Base-by-base conservation (phyloP, 2,113 vertebrate species). In the Dermatemys mawii region DNA sequence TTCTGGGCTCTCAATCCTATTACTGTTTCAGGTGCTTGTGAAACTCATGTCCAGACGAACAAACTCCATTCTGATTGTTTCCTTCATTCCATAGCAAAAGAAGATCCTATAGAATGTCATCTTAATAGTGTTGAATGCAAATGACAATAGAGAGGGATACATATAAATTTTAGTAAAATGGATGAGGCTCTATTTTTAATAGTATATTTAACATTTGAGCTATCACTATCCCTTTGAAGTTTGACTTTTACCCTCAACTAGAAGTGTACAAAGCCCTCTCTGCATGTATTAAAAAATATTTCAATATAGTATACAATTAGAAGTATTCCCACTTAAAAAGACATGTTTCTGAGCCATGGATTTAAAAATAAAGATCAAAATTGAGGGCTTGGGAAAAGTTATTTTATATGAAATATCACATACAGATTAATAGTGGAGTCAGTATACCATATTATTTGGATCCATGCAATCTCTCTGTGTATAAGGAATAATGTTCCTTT, bases 381-480 rank as follows among this genome's bases (percentile, higher is more conserved):
- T 17, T 5, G 81, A 90, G 95, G 82, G 84, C 93, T 93, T 16
- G 57, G 29, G 94, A 94, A 96, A 97, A 96, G 94, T 96, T 94
- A 96, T 92, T 96, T 97, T 97, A 96, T 96, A 95, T 97, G 91
- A 78, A 94, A 92, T 9, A 97, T 97, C 97, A 97, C 96, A 96
- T 97, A 96, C 91, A 97, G 94, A 95, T 96, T 95, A 97, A 92
- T 94, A 93, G 90, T 96, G 87, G 90, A 96, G 93, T 96, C 93
- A 96, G 94, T 83, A 50, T 2, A 92, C 91, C 94, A 94, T 76
- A 10, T 90, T 27, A 90, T 83, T 82, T 89, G 87, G 86, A 95
- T 78, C 89, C 95, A 94, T 70, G 89, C 87, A 0, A 92, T 3
- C 92, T 49, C 91, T 83, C 70, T 92, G 54, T 0, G 38, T 21